Evolutionary conservation across 2,888 invertebrate genomes (phyloP).

Genomic region (Neoascia interrupta): DNA sequence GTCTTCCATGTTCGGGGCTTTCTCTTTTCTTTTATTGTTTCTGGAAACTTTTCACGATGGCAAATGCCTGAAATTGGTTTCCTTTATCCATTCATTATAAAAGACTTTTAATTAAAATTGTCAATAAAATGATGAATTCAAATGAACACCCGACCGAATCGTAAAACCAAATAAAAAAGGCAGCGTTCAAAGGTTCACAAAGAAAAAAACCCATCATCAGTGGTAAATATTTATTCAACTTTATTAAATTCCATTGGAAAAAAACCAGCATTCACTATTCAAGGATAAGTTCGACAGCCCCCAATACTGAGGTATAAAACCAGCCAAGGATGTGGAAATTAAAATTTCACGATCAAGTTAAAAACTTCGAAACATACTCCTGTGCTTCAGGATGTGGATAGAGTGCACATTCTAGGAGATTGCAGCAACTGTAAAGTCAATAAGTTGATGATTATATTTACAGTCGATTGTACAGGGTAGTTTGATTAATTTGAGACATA

Average conservation of each 20-base stretch:
- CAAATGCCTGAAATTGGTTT: neutral
- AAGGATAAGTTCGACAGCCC: neutral
- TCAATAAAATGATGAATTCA: constrained; percentile 32
- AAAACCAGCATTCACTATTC: neutral
- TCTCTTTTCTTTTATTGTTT: neutral
- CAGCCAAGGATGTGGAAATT: neutral
- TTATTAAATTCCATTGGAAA: constrained; percentile 37
- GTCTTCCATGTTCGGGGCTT: no score
- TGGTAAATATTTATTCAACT: constrained; percentile 36
- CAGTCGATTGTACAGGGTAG: constrained; percentile 4
- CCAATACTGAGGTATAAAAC: neutral
- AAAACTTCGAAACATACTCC: constrained; percentile 13
- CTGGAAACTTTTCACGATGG: neutral
- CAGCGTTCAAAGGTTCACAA: constrained; percentile 12
- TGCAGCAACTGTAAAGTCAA: neutral
- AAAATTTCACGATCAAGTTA: constrained; percentile 36
- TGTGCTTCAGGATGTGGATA: no score
- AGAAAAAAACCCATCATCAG: constrained; percentile 13
- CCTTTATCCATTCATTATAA: constrained; percentile 7
- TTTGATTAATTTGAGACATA: no score
- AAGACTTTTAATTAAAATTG: constrained; percentile 30
- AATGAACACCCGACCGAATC: neutral
- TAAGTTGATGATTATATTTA: neutral
- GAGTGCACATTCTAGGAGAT: no score
- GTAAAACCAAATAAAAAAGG: neutral